phyloP scores from a whole-genome alignment of 2,113 vertebrate species.

The Cephalopholis sonnerati region DNA sequence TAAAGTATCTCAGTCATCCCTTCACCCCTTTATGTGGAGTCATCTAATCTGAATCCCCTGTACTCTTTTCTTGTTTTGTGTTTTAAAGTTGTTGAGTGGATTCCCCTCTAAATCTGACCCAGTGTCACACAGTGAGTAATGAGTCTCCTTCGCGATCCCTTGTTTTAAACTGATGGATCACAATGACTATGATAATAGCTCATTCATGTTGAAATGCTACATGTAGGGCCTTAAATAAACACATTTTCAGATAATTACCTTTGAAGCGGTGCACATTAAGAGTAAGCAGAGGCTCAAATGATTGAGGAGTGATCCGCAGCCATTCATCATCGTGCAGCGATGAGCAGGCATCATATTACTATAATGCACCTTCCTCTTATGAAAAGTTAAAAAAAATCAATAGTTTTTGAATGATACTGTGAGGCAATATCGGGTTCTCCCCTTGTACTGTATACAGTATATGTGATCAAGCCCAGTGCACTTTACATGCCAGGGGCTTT shows the following conservation, averaged over 20 bases:
- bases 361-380: conserved; percentile 82
- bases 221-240: conserved; percentile 53
- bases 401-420: conserved; percentile 74
- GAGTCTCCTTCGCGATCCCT: not conserved
- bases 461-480: conserved; percentile 76
- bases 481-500: conserved; percentile 67
- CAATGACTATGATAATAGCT: conserved; percentile 17
- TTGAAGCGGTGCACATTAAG: conserved; percentile 21
- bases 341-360: conserved; percentile 77
- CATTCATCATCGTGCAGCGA: conserved; percentile 67
- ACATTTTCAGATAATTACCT: conserved; percentile 45
- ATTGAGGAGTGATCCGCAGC: conserved; percentile 48
- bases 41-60: not conserved
- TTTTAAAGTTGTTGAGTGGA: conserved; percentile 10
- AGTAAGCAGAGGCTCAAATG: conserved; percentile 44
- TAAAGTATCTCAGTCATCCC: not conserved
- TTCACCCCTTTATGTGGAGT: not conserved
- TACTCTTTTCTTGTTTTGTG: not conserved
- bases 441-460: conserved; percentile 54
- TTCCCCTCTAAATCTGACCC: conserved; percentile 7
- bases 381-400: conserved; percentile 82
- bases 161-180: conserved; percentile 32
- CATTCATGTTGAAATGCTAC: conserved; percentile 38
- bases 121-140: not conserved
- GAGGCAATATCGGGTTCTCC: conserved; percentile 75